Evolutionary conservation across 1,140 invertebrate species (phyloP), one percentile per base, ranked within the genome.

Genomic region (Drosophila chauvacae): DNA sequence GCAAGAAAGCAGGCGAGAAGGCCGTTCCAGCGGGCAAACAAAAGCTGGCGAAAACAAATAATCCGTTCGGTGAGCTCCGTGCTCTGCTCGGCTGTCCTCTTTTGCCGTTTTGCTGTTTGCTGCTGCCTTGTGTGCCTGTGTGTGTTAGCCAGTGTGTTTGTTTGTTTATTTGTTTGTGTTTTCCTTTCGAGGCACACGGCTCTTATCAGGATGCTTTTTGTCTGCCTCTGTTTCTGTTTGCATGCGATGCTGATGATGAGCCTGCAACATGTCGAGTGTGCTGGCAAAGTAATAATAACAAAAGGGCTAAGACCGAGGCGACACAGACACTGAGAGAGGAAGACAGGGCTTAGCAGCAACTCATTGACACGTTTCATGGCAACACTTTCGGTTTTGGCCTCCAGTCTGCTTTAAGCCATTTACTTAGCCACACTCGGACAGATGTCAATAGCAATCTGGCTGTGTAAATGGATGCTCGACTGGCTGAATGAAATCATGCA

Each of bases 1-100:
- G 69, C 53, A 84, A 68, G 65, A 50, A 55, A 53, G 57, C 50
- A 50, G 42, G 18, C 65, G 41, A 65, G 47, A 71, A 69, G 58
- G 66, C 28, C 71, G 66, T 50, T 71, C 20, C 44, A 59, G 28
- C 63, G 59, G 71, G 64, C 84, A 88, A 85, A 88, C 77, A 88
- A 84, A 83, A 77, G 84, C 84, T 84, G 84, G 80, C 80, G 74
- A 87, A 87, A 87, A 87, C 84, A 87, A 87, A 87, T 87, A 87
- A 87, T 87, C 80, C 65, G 58, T 58, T 69, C 55, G 62, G 50
- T 70, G 26, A 58, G 69, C 62, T 74, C 23, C 28, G 42, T 62
- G 48, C 70, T 80, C 60, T 45, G 55, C 51, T 72, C 26, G 42
- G 41, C 26, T 71, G 73, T 50, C 39, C 33, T 79, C 64, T 50